Percentiles rank a stretch among this genome's conserved stretches.
Conservation (phyloP, 2,888 invertebrate species). For the Aphidius colemani region DNA sequence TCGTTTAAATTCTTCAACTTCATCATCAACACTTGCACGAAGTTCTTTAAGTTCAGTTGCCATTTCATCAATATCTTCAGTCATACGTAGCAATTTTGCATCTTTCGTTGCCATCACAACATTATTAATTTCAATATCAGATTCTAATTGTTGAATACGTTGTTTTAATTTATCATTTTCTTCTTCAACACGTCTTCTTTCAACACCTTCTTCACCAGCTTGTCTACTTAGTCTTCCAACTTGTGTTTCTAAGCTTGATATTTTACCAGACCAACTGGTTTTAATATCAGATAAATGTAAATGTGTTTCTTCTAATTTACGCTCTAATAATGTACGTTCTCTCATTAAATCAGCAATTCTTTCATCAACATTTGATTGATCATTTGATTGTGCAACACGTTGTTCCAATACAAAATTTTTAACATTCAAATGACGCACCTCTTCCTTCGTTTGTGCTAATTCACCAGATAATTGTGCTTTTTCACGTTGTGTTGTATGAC, state of each 20-base stretch:
- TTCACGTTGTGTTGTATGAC: constrained; percentile 76
- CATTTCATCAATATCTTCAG: constrained; percentile 75
- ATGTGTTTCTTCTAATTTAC: constrained; percentile 82
- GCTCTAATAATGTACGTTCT: constrained; percentile 73
- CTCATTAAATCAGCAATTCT: constrained; percentile 65
- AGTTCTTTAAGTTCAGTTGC: constrained; percentile 67
- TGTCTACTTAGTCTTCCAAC: constrained; percentile 80
- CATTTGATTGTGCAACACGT: constrained; percentile 59
- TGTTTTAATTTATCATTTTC: constrained; percentile 72
- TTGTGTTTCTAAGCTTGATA: constrained; percentile 87
- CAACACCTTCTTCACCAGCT: constrained; percentile 82
- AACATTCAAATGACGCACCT: constrained; percentile 73
- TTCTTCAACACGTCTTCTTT: constrained; percentile 74
- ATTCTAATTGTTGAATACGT: constrained; percentile 68
- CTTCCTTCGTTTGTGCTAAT: constrained; percentile 75
- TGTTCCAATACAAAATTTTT: constrained; percentile 64
- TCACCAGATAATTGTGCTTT: constrained; percentile 71
- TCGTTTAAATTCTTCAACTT: constrained; percentile 58
- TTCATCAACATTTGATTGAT: constrained; percentile 61
- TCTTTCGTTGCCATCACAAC: constrained; percentile 72
- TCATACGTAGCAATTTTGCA: constrained; percentile 73
- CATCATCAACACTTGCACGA: constrained; percentile 58
- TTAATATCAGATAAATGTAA: constrained; percentile 88
- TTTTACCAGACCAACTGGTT: constrained; percentile 90
- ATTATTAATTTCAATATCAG: constrained; percentile 70